These are phyloP conservation scores for Megathymus violae DNA, from an alignment of 1,140 invertebrate species.

Conservation along the genomic window DNA sequence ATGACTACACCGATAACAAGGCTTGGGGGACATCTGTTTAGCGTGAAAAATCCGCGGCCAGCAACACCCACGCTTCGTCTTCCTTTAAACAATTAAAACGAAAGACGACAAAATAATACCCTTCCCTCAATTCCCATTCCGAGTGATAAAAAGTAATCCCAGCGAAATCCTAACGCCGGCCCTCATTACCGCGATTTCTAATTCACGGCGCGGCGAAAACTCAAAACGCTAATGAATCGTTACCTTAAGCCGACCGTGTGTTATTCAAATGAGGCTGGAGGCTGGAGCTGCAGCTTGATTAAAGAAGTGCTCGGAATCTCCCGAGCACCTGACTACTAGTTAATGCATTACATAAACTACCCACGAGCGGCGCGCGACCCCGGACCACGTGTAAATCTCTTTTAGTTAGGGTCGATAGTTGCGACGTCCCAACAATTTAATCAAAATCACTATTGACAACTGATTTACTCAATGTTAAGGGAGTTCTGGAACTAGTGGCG, in stretches of 20 bases:
- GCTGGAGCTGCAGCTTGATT: slow-evolving; percentile 43
- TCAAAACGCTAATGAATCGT: slow-evolving; percentile 57
- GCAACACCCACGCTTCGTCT: background rate
- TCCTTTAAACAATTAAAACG: background rate
- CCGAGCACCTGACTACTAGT: slow-evolving; percentile 37
- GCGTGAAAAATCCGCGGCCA: no score
- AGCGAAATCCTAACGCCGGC: slow-evolving; percentile 12
- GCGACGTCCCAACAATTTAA: slow-evolving; percentile 15
- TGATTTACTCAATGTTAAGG: no score
- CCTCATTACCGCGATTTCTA: slow-evolving; percentile 47
- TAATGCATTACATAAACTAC: slow-evolving; percentile 31
- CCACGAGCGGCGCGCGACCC: slow-evolving; percentile 18
- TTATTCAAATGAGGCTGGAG: slow-evolving; percentile 54
- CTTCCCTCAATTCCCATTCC: background rate
- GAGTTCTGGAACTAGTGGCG: no score
- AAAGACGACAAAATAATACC: background rate
- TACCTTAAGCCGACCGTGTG: slow-evolving; percentile 52
- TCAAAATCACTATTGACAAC: background rate
- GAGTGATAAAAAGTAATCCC: slow-evolving; percentile 11
- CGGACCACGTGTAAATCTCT: slow-evolving; percentile 33
- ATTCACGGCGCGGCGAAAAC: slow-evolving; percentile 40
- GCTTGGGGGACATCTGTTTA: no score
- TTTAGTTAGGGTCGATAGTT: slow-evolving; percentile 12
- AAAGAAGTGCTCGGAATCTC: slow-evolving; percentile 44
- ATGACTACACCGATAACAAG: no score